Evolutionary conservation across 1,140 invertebrate species (phyloP).

Genomic region (Atopsyche davidsoni): DNA sequence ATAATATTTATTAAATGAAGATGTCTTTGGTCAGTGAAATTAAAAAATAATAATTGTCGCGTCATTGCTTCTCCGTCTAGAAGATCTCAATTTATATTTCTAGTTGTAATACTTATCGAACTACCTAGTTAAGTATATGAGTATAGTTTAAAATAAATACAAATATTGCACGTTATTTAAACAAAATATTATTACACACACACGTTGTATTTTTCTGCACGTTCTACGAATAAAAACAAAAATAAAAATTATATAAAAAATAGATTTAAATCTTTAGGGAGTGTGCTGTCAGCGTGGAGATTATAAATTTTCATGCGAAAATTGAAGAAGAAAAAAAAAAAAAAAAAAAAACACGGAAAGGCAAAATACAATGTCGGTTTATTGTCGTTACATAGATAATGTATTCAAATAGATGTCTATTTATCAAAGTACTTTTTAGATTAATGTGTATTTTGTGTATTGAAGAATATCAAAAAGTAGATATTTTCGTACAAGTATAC

Average conservation of each 20-base stretch:
- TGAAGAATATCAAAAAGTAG: constrained; percentile 24
- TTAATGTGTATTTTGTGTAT: constrained; percentile 21
- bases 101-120: too few relatives aligned
- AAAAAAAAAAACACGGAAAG: constrained; percentile 4
- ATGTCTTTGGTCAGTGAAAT: too few relatives aligned
- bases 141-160: constrained; percentile 10
- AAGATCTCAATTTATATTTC: too few relatives aligned
- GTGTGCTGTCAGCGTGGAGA: constrained; percentile 5
- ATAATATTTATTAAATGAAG: too few relatives aligned
- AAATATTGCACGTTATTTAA: constrained; percentile 16
- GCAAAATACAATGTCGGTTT: constrained; percentile 1
- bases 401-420: constrained; percentile 25
- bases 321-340: constrained; percentile 5
- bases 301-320: not conserved
- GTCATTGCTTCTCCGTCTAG: too few relatives aligned
- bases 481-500: constrained; percentile 28
- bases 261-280: constrained; percentile 10
- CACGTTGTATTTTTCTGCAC: constrained; percentile 29
- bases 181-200: constrained; percentile 7
- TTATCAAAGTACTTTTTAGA: constrained; percentile 22
- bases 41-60: too few relatives aligned
- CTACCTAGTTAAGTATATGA: not conserved
- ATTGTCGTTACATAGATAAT: constrained; percentile 5
- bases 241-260: constrained; percentile 22
- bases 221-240: constrained; percentile 16